Conservation (phyloP, 2,113 vertebrate genomes). For the Halcyon senegalensis region DNA sequence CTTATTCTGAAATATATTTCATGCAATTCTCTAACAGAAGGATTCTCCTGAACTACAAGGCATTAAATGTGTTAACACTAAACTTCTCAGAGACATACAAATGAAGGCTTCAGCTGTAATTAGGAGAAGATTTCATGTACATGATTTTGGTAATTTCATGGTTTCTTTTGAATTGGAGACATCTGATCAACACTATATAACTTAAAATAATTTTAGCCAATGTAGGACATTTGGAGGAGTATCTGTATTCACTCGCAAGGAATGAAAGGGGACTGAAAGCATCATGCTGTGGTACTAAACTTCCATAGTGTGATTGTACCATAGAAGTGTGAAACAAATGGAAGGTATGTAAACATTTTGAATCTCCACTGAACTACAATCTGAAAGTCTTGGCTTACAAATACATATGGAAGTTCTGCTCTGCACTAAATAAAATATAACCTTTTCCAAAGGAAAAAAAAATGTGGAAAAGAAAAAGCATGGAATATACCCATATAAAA, state of each 20-base stretch:
- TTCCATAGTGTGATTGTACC: neutral
- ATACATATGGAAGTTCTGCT: neutral
- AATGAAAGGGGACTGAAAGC: neutral
- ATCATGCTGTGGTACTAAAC: neutral
- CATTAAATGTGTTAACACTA: neutral
- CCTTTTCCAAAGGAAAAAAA: neutral
- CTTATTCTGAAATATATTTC: neutral
- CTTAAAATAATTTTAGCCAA: neutral
- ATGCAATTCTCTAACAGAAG: neutral
- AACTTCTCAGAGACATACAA: neutral
- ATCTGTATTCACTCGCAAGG: neutral
- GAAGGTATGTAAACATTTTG: neutral
- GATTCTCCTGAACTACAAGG: neutral
- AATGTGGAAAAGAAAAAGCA: neutral
- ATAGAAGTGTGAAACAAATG: neutral
- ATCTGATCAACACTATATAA: neutral
- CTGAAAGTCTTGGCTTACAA: neutral
- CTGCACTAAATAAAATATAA: neutral
- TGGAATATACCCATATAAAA: neutral
- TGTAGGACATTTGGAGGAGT: neutral
- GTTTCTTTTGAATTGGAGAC: neutral
- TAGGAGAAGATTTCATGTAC: neutral
- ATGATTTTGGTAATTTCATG: neutral
- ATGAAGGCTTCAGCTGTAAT: neutral
- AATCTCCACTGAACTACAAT: neutral